Evolutionary conservation across 2,797 vertebrate genomes (phyloP).

Genomic region (Falco columbarius): DNA sequence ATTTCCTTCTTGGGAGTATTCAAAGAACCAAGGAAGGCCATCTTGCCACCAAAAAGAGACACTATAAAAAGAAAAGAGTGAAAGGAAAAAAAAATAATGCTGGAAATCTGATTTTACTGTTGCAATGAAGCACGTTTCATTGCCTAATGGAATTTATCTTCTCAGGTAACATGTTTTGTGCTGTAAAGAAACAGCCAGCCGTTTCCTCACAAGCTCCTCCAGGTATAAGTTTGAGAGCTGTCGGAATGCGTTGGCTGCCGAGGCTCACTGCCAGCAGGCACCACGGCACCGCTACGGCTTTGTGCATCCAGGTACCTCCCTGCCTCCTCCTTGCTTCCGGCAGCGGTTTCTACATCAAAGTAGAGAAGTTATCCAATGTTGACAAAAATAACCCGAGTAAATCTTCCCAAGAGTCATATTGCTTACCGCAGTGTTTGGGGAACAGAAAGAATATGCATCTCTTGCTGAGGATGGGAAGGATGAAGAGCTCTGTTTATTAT

Average conservation of each 20-base stretch:
- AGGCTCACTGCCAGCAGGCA: not conserved
- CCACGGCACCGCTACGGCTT: not conserved
- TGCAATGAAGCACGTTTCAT: not conserved
- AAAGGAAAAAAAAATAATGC: too few relatives aligned
- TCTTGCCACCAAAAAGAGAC: not conserved
- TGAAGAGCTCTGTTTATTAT: not conserved
- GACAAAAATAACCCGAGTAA: not conserved
- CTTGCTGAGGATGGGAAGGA: not conserved
- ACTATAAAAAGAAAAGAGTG: not conserved
- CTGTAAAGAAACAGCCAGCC: not conserved
- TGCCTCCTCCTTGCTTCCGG: not conserved
- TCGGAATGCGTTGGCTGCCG: not conserved
- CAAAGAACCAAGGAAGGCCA: not conserved
- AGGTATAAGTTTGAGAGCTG: not conserved
- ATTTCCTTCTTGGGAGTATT: not conserved
- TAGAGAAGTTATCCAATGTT: not conserved
- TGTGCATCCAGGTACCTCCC: not conserved
- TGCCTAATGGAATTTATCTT: not conserved
- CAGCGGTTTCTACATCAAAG: not conserved
- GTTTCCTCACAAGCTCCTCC: not conserved
- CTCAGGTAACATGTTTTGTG: not conserved
- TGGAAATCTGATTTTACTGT: not conserved
- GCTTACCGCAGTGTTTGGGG: fast-evolving
- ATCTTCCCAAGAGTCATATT: not conserved
- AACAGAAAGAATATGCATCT: not conserved